Conservation (phyloP, 2,888 invertebrate species). For the Himalopsyche kuldschensis region DNA sequence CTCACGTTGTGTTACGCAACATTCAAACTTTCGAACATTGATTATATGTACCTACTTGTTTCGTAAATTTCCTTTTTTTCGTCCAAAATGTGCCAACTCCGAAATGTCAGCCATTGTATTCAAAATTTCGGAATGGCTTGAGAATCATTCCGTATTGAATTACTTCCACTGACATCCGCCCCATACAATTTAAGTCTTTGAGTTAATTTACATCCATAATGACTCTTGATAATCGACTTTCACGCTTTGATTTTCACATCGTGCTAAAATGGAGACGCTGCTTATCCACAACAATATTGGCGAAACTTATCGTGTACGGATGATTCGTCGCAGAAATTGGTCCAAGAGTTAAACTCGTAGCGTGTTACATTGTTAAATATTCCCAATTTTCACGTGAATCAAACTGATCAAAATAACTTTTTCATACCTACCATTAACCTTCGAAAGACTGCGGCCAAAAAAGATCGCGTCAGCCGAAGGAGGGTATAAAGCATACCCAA, state of each 20-base stretch:
- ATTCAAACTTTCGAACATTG: background rate
- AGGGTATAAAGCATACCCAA: too few relatives aligned
- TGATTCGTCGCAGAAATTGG: too few relatives aligned
- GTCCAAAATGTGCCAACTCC: background rate
- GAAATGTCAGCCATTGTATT: background rate
- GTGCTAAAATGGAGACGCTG: too few relatives aligned
- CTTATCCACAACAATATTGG: too few relatives aligned
- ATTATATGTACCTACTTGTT: background rate
- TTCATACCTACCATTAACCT: too few relatives aligned
- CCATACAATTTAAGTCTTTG: background rate
- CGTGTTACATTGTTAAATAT: too few relatives aligned
- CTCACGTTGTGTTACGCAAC: background rate
- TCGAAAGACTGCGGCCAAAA: too few relatives aligned
- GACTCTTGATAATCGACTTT: background rate
- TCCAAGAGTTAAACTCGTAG: too few relatives aligned
- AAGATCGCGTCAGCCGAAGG: too few relatives aligned
- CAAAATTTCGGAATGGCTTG: background rate
- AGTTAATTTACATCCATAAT: background rate
- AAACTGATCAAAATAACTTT: too few relatives aligned
- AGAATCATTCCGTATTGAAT: background rate
- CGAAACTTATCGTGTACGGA: too few relatives aligned
- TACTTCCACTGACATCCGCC: background rate
- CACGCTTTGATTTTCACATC: background rate
- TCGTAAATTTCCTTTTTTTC: background rate
- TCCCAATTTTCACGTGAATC: too few relatives aligned